Evolutionary conservation across 53 echinoderm and acorn worm genomes (phyloP).

Genomic region (Luidia sarsii): DNA sequence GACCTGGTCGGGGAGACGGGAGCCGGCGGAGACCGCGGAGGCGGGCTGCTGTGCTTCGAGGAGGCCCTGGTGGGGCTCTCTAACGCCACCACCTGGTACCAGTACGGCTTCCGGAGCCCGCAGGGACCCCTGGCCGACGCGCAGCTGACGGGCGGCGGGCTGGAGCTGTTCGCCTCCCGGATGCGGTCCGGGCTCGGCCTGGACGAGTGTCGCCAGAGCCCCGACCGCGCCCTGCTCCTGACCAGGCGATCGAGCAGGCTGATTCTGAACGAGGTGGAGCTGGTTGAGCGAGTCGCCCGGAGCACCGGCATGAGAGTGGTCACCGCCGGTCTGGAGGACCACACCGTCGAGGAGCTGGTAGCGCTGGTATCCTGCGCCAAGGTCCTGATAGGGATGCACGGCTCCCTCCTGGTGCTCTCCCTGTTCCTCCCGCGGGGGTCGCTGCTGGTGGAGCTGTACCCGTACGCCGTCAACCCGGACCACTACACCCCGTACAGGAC

Average conservation of each 20-base stretch:
- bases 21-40: background rate
- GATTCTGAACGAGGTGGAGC: constrained; percentile 87
- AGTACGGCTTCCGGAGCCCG: constrained; percentile 89
- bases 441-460: constrained; percentile 79
- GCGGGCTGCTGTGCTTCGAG: constrained; percentile 81
- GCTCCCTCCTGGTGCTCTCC: constrained; percentile 82
- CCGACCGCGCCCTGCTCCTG: constrained; percentile 51
- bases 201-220: background rate
- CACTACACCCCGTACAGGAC: constrained; percentile 97
- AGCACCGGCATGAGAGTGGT: constrained; percentile 62
- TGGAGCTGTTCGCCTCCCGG: constrained; percentile 70
- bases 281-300: constrained; percentile 61
- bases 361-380: constrained; percentile 68
- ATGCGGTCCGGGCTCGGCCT: constrained; percentile 36
- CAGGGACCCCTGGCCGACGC: constrained; percentile 76
- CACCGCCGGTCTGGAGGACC: constrained; percentile 72
- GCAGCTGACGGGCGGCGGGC: constrained; percentile 59
- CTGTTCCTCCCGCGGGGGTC: constrained; percentile 79
- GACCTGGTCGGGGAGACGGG: background rate
- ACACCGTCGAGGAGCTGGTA: constrained; percentile 57
- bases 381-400: constrained; percentile 81
- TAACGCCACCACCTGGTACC: constrained; percentile 87
- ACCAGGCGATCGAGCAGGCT: constrained; percentile 76
- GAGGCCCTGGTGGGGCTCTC: constrained; percentile 80
- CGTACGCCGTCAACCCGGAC: constrained; percentile 89